These are phyloP conservation scores for Eriosoma lanigerum DNA, from an alignment of 1,140 invertebrate species.

Conservation along the genomic window DNA sequence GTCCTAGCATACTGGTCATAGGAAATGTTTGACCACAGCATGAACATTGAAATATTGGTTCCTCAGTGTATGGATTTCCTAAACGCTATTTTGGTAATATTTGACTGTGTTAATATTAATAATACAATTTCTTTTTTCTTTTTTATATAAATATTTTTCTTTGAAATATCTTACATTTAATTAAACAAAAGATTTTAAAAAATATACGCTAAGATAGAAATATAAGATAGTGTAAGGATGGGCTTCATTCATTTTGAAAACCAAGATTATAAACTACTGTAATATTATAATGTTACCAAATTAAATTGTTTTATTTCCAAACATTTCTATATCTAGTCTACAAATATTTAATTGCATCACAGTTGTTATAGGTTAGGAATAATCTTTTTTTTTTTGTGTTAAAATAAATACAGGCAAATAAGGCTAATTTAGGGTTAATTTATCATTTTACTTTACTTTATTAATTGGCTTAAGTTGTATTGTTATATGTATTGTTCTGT, in stretches of 20 bases:
- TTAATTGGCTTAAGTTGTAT: background rate
- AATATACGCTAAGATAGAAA: conserved; percentile 27
- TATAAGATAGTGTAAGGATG: conserved; percentile 48
- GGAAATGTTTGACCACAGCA: conserved; percentile 48
- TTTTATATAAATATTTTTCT: conserved; percentile 41
- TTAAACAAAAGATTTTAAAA: conserved; percentile 14
- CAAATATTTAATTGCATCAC: background rate
- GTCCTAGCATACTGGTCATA: conserved; percentile 59
- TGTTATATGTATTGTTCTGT: background rate
- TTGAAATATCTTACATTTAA: conserved; percentile 34
- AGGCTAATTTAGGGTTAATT: background rate
- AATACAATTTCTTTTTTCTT: conserved; percentile 26
- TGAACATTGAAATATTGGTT: conserved; percentile 47
- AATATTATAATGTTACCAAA: conserved; percentile 36
- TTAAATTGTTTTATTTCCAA: background rate
- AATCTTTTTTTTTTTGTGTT: background rate
- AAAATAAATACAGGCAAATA: background rate
- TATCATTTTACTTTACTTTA: background rate
- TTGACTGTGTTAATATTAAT: conserved; percentile 51
- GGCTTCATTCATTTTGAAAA: conserved; percentile 6
- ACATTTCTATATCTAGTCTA: conserved; percentile 29
- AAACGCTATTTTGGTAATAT: conserved; percentile 41
- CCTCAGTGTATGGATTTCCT: conserved; percentile 50
- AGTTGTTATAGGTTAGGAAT: background rate
- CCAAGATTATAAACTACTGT: background rate